Base-by-base conservation (phyloP, 92 coral and sea anemone genomes). In the Galaxea fascicularis region DNA sequence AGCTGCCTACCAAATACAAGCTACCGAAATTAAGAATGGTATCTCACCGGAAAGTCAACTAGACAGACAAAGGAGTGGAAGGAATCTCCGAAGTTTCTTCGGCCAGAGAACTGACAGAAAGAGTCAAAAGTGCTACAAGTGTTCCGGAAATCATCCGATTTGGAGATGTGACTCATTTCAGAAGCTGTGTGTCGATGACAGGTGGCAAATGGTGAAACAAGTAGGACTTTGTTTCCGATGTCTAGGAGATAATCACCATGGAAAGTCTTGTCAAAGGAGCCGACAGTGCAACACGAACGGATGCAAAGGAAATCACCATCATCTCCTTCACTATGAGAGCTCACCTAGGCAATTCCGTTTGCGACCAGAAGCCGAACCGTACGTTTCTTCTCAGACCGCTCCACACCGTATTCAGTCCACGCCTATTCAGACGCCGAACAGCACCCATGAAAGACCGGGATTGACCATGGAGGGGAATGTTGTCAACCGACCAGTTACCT, bases 161-260 rank as follows among this genome's bases (percentile, higher is more conserved):
- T 74, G 72, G 85, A 90, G 62, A 22, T 90, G 91, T 59, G 84
- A 74, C 4, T 52, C 28, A 14, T 66, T 80, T 20, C 27, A 65
- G n/a, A 54, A 18, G 14, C 47, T 14, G 5, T 51, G 74, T 4
- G 10, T 7, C 21, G 21, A 80, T 20, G 46, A 9, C 3, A 66
- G 22, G 25, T 67, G 85, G 85, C 45, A 13, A 14, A 66, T 64
- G 0, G 84, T 3, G 0, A 66, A 46, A 49, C 65, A 85, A 16
- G 69, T 89, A 25, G 85, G 86, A 63, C 77, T 57, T 22, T 60
- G 29, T 21, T 60, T 60, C 15, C 66, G 82, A 47, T 89, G 92
- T 58, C 51, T 83, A 1, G 85, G 52, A 13, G 87, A 88, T 54
- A n/a, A 73, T n/a, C 91, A 73, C 15, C 88, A 53, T 11, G 88